Evolutionary conservation across 2,888 invertebrate species (phyloP).

Genomic region (Osedax frankpressi): DNA sequence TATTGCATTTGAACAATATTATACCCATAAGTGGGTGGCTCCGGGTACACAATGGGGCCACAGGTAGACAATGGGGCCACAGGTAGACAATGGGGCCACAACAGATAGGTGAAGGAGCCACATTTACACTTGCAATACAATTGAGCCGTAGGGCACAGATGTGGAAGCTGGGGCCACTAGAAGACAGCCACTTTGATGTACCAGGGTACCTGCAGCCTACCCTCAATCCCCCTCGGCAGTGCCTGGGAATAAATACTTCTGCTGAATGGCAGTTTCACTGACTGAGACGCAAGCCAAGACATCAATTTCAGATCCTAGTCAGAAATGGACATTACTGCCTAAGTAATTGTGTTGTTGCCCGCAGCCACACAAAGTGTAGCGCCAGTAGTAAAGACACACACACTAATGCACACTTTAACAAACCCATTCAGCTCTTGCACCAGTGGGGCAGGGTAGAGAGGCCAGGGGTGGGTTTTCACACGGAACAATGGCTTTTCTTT

Average conservation of each 20-base stretch:
- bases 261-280: constrained; percentile 2
- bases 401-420: not conserved
- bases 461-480: constrained; percentile 4
- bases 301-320: constrained; percentile 6
- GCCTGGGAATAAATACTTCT: not conserved
- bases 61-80: not conserved
- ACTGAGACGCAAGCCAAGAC: not conserved
- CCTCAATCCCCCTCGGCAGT: not conserved
- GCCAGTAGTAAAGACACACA: not conserved
- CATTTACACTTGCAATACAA: too few relatives aligned
- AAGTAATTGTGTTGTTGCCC: constrained; percentile 9
- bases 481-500: constrained; percentile 5
- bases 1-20: not conserved
- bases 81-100: constrained; percentile 1
- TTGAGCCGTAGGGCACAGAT: not conserved
- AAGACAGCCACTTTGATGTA: not conserved
- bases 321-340: constrained; percentile 8
- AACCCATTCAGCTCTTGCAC: not conserved
- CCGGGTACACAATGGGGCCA: not conserved
- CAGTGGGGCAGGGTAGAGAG: not conserved
- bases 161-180: not conserved
- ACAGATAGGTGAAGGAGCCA: not conserved
- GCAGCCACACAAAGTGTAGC: not conserved
- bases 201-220: not conserved
- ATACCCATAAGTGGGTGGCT: not conserved